phyloP scores from a whole-genome alignment of 1,140 invertebrate species.

The Trachelipus rathkii region DNA sequence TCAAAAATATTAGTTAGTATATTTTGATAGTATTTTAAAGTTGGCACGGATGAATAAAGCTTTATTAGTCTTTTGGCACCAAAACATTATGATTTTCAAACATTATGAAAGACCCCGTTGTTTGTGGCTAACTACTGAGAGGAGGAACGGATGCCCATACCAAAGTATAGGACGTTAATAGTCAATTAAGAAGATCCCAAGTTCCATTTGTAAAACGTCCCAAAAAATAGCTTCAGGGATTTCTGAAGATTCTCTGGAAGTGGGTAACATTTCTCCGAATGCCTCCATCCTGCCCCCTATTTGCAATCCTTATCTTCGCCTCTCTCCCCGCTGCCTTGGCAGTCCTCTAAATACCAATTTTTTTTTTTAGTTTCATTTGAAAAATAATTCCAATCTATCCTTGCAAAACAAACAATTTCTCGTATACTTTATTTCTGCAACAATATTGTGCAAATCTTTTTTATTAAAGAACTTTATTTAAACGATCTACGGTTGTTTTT shows the following conservation, averaged over 20 bases:
- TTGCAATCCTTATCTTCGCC: conserved; percentile 6
- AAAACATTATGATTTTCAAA: no score
- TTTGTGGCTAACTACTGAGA: neutral
- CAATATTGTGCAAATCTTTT: no score
- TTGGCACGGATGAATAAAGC: no score
- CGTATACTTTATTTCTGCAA: no score
- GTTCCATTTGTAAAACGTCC: neutral
- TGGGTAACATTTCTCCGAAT: neutral
- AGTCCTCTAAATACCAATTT: neutral
- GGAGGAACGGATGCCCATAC: neutral
- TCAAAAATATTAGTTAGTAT: no score
- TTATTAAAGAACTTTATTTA: no score
- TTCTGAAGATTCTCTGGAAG: neutral
- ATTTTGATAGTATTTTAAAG: no score
- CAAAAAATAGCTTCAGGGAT: neutral
- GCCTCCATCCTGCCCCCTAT: neutral
- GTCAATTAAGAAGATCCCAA: neutral
- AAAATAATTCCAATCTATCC: no score
- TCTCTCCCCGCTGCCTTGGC: neutral
- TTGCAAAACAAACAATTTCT: no score
- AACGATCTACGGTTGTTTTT: no score
- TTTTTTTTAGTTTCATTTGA: neutral
- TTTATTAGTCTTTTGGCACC: no score
- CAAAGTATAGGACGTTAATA: neutral
- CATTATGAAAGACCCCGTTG: neutral